Base-by-base conservation (phyloP, 2,113 vertebrate genomes). In the Polypterus bichir region DNA sequence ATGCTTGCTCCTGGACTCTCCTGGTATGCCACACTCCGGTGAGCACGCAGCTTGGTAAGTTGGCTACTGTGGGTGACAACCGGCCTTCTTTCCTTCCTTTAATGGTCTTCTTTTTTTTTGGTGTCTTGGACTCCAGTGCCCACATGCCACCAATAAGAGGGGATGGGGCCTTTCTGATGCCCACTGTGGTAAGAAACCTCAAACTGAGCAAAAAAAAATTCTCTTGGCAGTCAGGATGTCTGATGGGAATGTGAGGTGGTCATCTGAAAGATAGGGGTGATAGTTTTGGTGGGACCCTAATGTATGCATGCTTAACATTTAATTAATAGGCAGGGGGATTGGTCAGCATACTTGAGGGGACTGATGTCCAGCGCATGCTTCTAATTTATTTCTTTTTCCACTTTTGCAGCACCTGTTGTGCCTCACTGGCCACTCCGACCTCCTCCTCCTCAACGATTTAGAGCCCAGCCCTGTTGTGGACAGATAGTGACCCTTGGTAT, bases 391-490 rank as follows among this genome's bases (percentile, higher is more conserved):
- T 45, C 63, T 69, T 57, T 67, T 73, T 27, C 70, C 57, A 46
- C 46, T 46, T 46, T 78, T 70, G 54, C 74, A 90, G 88, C 76
- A 64, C 52, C 82, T 49, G 1, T 54, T 88, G 69, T 84, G 88
- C n/a, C 68, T 88, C n/a, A 79, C 71, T 0, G 66, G 72, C 44
- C 83, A 65, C 73, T 83, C 86, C 3, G 90, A 93, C 66, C 79
- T 91, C 62, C 92, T 89, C 75, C 75, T 94, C 11, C 77, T 94
- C 61, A 87, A 77, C 55, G 75, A 74, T n/a, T 73, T 95, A 54
- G 90, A 92, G 4, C 10, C 75, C 0, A 68, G 77, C 1, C 1
- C 44, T 2, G 9, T 48, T 54, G 66, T 27, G 51, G 80, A 82
- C 44, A 66, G 75, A 70, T 77, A 69, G 59, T 44, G 62, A 48